Conservation (phyloP, 2,113 vertebrate genomes). For the Acrocephalus arundinaceus region DNA sequence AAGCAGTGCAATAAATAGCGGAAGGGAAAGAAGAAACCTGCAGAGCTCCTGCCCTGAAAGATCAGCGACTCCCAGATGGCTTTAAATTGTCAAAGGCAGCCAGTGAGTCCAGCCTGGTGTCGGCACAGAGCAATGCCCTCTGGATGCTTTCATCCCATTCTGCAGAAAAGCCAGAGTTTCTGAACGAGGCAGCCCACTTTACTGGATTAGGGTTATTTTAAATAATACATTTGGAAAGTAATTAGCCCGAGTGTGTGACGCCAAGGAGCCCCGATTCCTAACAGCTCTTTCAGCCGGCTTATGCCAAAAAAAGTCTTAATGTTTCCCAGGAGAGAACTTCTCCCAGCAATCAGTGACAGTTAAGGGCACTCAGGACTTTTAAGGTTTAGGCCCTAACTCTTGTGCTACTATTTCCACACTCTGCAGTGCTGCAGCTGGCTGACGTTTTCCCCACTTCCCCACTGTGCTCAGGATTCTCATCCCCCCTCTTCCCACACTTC, state of each 20-base stretch:
- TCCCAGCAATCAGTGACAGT: constrained; percentile 31
- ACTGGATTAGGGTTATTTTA: constrained; percentile 28
- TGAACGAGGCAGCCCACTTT: not conserved
- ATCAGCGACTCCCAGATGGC: not conserved
- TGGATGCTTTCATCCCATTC: not conserved
- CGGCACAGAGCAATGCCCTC: not conserved
- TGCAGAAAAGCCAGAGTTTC: not conserved
- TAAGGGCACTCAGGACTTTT: constrained; percentile 24
- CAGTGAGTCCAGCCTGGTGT: not conserved
- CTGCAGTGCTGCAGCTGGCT: not conserved
- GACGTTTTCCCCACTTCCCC: not conserved
- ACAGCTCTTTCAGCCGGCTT: not conserved
- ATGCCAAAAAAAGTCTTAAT: constrained; percentile 22
- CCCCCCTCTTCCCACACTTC: not conserved
- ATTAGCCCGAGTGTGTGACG: constrained; percentile 10
- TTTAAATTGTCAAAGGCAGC: not conserved
- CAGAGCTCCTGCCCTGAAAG: not conserved
- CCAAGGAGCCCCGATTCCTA: not conserved
- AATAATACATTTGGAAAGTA: constrained; percentile 58
- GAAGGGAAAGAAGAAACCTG: constrained; percentile 41
- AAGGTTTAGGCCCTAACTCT: constrained; percentile 2
- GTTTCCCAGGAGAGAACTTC: constrained; percentile 26
- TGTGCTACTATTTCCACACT: not conserved
- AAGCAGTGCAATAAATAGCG: constrained; percentile 18
- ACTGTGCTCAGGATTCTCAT: not conserved